Conservation (phyloP, 2,113 vertebrate species). For the Phyllostomus discolor region DNA sequence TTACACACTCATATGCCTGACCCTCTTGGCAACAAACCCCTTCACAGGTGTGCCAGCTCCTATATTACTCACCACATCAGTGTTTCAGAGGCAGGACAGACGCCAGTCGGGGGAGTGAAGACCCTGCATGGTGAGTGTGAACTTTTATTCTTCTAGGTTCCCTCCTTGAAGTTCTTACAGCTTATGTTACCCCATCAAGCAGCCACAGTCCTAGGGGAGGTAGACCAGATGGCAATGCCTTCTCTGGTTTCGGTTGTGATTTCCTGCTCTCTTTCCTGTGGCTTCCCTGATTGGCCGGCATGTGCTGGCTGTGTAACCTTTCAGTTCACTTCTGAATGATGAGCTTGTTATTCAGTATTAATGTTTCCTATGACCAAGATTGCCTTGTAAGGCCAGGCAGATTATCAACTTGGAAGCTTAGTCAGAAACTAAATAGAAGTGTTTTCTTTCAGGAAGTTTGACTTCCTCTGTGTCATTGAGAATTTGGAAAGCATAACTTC, state of each 20-base stretch:
- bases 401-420: neutral
- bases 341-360: neutral
- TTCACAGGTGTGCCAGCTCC: neutral
- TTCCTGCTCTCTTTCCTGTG: neutral
- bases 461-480: neutral
- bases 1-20: neutral
- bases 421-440: neutral
- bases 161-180: neutral
- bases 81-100: neutral
- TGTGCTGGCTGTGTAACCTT: neutral
- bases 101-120: neutral
- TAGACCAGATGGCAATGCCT: neutral
- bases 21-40: neutral
- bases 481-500: neutral
- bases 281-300: neutral
- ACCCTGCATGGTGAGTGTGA: neutral
- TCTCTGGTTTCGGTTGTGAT: neutral
- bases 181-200: neutral
- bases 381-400: neutral
- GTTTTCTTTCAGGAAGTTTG: neutral
- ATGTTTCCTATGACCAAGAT: neutral
- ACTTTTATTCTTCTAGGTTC: neutral
- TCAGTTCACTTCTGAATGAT: neutral
- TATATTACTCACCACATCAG: neutral
- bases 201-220: neutral